Evolutionary conservation across 2,888 invertebrate genomes (phyloP), one percentile per base, ranked within the genome.

Genomic region (Macrophya annulata): DNA sequence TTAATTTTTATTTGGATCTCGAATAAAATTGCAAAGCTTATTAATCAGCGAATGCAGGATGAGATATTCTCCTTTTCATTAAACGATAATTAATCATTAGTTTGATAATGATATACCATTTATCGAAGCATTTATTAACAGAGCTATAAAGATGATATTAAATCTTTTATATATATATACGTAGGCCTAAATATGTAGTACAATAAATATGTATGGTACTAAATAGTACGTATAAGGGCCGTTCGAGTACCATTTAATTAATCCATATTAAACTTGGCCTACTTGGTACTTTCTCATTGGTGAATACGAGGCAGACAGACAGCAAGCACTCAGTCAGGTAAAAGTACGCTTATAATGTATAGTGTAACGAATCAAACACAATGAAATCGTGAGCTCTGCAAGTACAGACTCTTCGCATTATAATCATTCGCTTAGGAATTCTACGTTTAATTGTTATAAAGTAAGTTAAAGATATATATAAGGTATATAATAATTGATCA

Each of bases 251-350:
- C 37, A 37, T 55, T 77, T 77, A 77, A 77, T 77, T 77, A 77
- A 77, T 77, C 77, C 77, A 55, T 77, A 77, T 55, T 55, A 77
- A 77, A 77, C 77, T 77, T 77, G 77, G 77, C 77, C 77, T 77
- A 77, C 77, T 77, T 77, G 31, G 21, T 31, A 74, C 72, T 74
- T 74, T 74, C 72, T 74, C 72, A 45, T 10, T 62, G 25, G 43
- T 43, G n/a, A 74, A 45, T n/a, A 45, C 21, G 45, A 43, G 55
- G 55, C 55, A 71, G 40, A 31, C 5, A 71, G 31, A 3, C 31
- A 31, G 31, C 31, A 31, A 31, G 31, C 31, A 31, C 31, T 31
- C 31, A 3, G 31, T 3, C 31, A 15, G 72, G 72, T 74, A 74
- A 74, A 74, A 74, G 72, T 74, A 45, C 62, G 62, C 62, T 62